These are phyloP conservation scores for Daphoenositta chrysoptera DNA, from an alignment of 2,113 vertebrate species.

Conservation along the genomic window DNA sequence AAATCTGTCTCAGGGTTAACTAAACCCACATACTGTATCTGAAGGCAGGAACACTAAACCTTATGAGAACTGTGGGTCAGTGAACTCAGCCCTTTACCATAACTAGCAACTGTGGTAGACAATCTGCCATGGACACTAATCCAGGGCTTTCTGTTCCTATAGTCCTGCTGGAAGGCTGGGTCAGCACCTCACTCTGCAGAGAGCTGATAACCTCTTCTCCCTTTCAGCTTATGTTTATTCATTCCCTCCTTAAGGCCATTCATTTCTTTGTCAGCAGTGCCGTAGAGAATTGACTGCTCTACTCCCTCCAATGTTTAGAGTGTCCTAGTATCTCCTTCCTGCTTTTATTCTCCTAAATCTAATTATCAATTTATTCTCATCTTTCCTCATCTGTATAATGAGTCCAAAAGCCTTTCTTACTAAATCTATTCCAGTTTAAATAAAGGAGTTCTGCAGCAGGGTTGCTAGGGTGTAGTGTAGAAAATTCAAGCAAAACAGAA, in stretches of 20 bases:
- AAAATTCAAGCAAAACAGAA: not conserved
- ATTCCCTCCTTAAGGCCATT: not conserved
- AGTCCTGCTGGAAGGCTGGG: not conserved
- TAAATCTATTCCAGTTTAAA: not conserved
- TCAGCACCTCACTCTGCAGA: not conserved
- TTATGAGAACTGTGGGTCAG: not conserved
- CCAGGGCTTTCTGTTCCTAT: not conserved
- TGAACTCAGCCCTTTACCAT: not conserved
- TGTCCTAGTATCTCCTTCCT: not conserved
- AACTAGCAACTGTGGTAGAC: not conserved
- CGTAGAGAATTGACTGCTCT: not conserved
- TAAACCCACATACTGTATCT: not conserved
- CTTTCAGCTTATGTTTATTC: not conserved
- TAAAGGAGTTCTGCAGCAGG: not conserved
- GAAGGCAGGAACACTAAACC: not conserved
- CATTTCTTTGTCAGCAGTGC: not conserved
- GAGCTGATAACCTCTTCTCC: not conserved
- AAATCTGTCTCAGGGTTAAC: slow-evolving; percentile 10
- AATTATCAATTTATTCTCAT: not conserved
- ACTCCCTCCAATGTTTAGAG: not conserved
- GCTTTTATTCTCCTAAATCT: not conserved
- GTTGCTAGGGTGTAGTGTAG: not conserved
- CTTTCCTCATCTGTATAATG: not conserved
- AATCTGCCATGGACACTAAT: not conserved
- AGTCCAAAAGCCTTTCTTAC: not conserved